Evolutionary conservation across 2,797 vertebrate genomes (phyloP).

Genomic region (Acestrorhynchus altus): DNA sequence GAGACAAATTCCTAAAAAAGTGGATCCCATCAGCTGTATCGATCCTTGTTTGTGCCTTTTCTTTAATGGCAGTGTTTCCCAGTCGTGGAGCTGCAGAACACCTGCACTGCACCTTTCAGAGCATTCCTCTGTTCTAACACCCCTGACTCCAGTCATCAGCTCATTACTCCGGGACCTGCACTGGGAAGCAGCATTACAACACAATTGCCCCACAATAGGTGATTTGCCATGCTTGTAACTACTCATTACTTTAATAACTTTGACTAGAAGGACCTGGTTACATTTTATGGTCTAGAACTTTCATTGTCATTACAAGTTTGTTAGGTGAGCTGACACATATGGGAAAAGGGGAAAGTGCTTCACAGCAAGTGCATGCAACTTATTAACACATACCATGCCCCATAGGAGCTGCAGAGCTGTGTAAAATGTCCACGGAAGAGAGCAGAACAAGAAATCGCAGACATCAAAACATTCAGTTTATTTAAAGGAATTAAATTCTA

Average conservation of each 20-base stretch:
- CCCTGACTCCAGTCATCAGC: conserved; percentile 22
- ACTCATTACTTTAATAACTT: conserved; percentile 17
- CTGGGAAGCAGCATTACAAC: conserved; percentile 3
- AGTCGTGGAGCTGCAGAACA: not conserved
- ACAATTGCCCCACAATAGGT: not conserved
- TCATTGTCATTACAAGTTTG: not conserved
- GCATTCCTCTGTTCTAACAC: conserved; percentile 1
- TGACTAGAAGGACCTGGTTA: conserved; percentile 11
- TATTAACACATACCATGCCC: not conserved
- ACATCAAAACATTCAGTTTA: not conserved
- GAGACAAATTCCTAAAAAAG: not conserved
- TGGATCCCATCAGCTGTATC: not conserved
- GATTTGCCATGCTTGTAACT: conserved; percentile 7
- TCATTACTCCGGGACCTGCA: conserved; percentile 11
- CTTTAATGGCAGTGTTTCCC: not conserved
- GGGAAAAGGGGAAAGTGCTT: not conserved
- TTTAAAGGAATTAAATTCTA: no score
- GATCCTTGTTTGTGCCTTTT: not conserved
- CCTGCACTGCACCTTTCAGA: conserved; percentile 2
- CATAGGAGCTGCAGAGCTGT: not conserved
- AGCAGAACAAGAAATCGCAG: not conserved
- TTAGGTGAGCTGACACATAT: conserved; percentile 7
- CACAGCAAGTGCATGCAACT: not conserved
- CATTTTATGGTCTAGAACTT: not conserved
- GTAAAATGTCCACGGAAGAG: not conserved